These are phyloP conservation scores for Osmerus mordax DNA, from an alignment of 2,113 vertebrate species.

Conservation along the genomic window DNA sequence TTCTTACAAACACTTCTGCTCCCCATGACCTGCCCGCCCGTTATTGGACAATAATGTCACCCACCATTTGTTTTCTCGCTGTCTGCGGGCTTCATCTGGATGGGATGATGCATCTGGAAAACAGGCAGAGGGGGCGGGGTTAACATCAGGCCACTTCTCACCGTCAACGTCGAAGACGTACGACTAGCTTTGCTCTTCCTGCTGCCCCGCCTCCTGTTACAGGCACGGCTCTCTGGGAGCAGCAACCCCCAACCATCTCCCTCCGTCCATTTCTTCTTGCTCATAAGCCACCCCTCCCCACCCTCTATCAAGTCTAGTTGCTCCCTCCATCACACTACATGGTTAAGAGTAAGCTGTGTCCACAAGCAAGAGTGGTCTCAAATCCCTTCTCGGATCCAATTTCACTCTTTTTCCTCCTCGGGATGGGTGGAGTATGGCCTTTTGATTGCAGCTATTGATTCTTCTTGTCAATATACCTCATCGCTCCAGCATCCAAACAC, in stretches of 20 bases:
- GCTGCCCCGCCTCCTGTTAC: neutral
- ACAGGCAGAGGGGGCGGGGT: slow-evolving; percentile 30
- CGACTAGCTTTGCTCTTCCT: slow-evolving; percentile 1
- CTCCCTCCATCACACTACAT: slow-evolving; percentile 15
- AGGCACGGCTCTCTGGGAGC: too few species aligned
- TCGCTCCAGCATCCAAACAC: slow-evolving; percentile 16
- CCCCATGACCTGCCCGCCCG: neutral
- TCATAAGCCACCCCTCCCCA: slow-evolving; percentile 13
- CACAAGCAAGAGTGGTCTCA: slow-evolving; percentile 38
- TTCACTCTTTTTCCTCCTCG: slow-evolving; percentile 19
- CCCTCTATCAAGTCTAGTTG: slow-evolving; percentile 27
- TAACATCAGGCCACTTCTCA: neutral
- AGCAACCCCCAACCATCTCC: neutral
- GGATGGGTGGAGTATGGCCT: slow-evolving; percentile 9
- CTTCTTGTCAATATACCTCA: slow-evolving; percentile 31
- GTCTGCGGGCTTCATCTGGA: slow-evolving; percentile 98
- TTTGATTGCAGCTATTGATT: slow-evolving; percentile 41
- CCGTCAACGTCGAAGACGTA: neutral
- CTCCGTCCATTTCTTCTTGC: neutral
- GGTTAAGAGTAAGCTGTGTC: slow-evolving; percentile 26
- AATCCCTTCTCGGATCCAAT: slow-evolving; percentile 45
- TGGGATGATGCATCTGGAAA: slow-evolving; percentile 95
- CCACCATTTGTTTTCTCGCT: slow-evolving; percentile 96
- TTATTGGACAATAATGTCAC: slow-evolving; percentile 50
- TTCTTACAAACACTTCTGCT: neutral